Percentiles rank a stretch among this genome's conserved stretches.
Evolutionary conservation across 1,140 invertebrate species (phyloP).

Genomic region (Zaprionus capensis): DNA sequence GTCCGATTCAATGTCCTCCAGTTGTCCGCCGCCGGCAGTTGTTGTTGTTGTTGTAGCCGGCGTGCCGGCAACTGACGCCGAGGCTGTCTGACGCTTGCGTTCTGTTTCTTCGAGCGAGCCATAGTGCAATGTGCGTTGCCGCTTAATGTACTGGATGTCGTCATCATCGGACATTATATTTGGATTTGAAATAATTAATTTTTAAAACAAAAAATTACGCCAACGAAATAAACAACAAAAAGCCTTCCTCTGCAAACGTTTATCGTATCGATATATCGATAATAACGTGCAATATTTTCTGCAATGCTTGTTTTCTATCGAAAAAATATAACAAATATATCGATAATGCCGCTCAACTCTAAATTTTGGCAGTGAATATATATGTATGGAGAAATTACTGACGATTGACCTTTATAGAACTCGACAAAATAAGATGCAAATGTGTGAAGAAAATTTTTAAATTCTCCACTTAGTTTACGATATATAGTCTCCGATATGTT

Average conservation of each 20-base stretch:
- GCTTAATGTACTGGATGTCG: conserved; percentile 90
- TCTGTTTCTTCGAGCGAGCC: conserved; percentile 94
- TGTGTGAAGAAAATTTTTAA: no score
- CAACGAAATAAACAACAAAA: conserved; percentile 79
- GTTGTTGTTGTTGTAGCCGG: conserved; percentile 35
- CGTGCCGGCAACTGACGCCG: conserved; percentile 38
- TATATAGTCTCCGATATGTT: no score
- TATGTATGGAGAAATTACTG: not conserved
- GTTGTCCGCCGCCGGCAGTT: conserved; percentile 53
- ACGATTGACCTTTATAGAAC: no score
- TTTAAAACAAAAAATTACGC: conserved; percentile 75
- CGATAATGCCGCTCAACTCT: not conserved
- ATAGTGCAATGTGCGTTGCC: conserved; percentile 92
- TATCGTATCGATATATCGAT: conserved; percentile 51
- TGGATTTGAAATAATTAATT: conserved; percentile 67
- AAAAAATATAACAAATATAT: not conserved
- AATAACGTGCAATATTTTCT: not conserved
- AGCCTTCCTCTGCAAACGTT: conserved; percentile 65
- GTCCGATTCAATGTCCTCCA: conserved; percentile 84
- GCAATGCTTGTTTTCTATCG: not conserved
- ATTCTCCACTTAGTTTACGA: no score
- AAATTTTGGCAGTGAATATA: not conserved
- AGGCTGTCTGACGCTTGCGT: conserved; percentile 85
- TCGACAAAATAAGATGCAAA: no score
- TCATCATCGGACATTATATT: conserved; percentile 94